These are phyloP conservation scores for Sardinella longiceps DNA, from an alignment of 2,797 vertebrate genomes.

Conservation along the genomic window DNA sequence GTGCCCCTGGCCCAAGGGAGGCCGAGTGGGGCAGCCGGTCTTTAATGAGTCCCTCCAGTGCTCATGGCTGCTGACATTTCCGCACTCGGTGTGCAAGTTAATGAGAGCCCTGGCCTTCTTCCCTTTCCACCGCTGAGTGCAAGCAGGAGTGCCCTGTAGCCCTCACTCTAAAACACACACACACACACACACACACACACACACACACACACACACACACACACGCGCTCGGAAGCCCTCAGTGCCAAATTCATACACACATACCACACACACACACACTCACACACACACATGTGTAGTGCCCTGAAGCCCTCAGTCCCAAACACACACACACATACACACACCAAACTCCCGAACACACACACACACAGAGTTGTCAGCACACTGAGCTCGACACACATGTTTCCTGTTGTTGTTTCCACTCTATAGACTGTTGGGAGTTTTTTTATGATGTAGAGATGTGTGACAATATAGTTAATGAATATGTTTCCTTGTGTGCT, in stretches of 20 bases:
- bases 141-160: constrained; percentile 20
- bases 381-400: not conserved
- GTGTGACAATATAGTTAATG: not conserved
- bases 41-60: constrained; percentile 82
- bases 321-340: not conserved
- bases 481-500: not conserved
- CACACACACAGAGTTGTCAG: not conserved
- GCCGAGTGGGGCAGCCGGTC: constrained; percentile 56
- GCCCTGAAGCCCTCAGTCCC: constrained; percentile 39
- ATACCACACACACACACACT: not conserved
- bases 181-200: not conserved
- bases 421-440: not conserved
- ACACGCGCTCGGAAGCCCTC: constrained; percentile 46
- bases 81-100: constrained; percentile 72
- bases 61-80: constrained; percentile 68
- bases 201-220: not conserved
- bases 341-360: too few relatives aligned
- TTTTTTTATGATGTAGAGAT: not conserved
- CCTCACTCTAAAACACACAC: constrained; percentile 28
- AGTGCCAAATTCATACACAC: not conserved
- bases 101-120: constrained; percentile 69
- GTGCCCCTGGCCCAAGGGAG: constrained; percentile 56
- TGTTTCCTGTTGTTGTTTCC: not conserved
- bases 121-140: constrained; percentile 41
- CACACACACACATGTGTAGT: not conserved